A percentile compares a stretch with the other conserved stretches of the same genome.
Conservation (phyloP, 2,113 vertebrate species). For the Xenopus tropicalis region DNA sequence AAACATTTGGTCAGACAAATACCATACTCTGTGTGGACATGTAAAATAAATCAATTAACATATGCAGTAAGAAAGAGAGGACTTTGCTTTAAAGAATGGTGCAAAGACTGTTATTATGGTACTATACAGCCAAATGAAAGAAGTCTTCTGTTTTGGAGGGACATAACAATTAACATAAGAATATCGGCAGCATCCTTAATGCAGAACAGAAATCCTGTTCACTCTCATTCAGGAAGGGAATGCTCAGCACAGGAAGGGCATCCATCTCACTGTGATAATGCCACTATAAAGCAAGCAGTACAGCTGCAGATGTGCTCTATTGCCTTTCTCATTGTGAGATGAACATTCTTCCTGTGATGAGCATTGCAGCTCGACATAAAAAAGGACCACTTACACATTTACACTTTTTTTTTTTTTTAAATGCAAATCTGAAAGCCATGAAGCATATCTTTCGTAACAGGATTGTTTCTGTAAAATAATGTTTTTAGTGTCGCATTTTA, state of each 20-base stretch:
- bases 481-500: no score
- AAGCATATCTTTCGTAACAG: no score
- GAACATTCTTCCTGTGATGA: conserved; percentile 37
- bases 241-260: conserved; percentile 37
- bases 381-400: conserved; percentile 11
- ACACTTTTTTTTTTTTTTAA: not conserved
- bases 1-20: no score
- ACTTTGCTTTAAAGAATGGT: no score
- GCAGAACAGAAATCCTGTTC: conserved; percentile 23
- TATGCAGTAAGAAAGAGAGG: no score
- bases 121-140: conserved; percentile 7
- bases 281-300: conserved; percentile 13
- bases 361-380: conserved; percentile 11
- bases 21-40: no score
- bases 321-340: conserved; percentile 25
- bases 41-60: no score
- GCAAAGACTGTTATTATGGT: not conserved
- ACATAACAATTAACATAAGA: conserved; percentile 29
- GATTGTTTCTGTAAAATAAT: no score
- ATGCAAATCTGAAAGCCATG: not conserved
- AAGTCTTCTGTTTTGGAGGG: conserved; percentile 21
- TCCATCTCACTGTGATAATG: conserved; percentile 16
- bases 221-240: conserved; percentile 24
- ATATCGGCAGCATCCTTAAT: conserved; percentile 15
- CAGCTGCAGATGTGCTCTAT: conserved; percentile 37